Percentiles rank a stretch among this genome's conserved stretches.
phyloP scores from a whole-genome alignment of 2,797 vertebrate genomes.

The Prionace glauca region DNA sequence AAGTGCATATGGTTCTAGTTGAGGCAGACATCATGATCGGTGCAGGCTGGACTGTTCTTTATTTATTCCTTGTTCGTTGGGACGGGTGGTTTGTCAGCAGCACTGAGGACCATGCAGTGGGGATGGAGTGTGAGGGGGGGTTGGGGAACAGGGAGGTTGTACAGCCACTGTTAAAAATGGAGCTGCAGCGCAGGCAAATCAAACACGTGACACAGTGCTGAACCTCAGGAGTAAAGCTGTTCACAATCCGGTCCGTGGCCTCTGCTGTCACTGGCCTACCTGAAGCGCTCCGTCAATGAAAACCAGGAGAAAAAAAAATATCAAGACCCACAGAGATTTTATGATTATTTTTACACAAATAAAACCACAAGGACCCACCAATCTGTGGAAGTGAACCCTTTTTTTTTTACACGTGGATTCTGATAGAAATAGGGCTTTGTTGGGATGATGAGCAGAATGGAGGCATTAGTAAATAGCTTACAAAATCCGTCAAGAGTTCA shows the following conservation, averaged over 20 bases:
- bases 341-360: slow-evolving; percentile 17
- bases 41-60: too few species aligned
- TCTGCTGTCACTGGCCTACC: too few species aligned
- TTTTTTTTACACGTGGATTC: neutral
- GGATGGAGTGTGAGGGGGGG: neutral
- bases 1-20: too few species aligned
- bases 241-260: neutral
- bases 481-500: slow-evolving; percentile 19
- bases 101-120: neutral
- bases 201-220: neutral
- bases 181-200: neutral
- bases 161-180: too few species aligned
- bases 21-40: too few species aligned
- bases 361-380: slow-evolving; percentile 13
- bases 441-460: neutral
- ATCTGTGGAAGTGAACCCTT: neutral
- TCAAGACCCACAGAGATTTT: slow-evolving; percentile 18
- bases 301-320: neutral
- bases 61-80: too few species aligned
- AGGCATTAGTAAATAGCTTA: neutral
- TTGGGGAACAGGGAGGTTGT: neutral
- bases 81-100: neutral
- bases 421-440: neutral
- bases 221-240: neutral
- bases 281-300: neutral